Conservation (phyloP, 2,113 vertebrate genomes). For the Xyliphius kryptos region DNA sequence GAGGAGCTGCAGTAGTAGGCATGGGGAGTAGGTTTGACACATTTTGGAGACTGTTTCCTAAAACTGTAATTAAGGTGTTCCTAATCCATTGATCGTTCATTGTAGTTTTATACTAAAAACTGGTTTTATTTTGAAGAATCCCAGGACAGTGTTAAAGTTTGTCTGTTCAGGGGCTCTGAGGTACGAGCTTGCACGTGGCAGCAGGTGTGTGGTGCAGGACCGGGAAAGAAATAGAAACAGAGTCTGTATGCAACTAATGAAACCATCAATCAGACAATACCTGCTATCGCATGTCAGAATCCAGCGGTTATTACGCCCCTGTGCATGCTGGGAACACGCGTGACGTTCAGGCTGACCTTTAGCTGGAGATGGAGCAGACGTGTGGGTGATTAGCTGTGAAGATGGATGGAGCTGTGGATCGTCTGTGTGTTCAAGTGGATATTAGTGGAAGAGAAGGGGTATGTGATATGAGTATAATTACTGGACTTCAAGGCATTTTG, state of each 20-base stretch:
- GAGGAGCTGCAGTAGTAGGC: too few species aligned
- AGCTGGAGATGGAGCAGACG: background rate
- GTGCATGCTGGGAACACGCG: constrained; percentile 8
- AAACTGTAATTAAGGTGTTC: too few species aligned
- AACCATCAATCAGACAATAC: constrained; percentile 40
- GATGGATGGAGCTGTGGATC: constrained; percentile 18
- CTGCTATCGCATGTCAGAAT: background rate
- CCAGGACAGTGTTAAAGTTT: too few species aligned
- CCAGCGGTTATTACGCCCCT: constrained; percentile 9
- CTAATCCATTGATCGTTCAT: too few species aligned
- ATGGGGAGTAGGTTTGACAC: too few species aligned
- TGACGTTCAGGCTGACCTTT: constrained; percentile 17
- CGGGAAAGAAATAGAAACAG: background rate
- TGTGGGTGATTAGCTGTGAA: constrained; percentile 16
- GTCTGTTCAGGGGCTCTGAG: background rate
- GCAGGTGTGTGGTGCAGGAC: background rate
- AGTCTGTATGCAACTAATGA: constrained; percentile 30
- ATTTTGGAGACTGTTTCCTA: too few species aligned
- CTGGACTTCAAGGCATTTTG: too few species aligned
- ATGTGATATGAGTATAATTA: too few species aligned
- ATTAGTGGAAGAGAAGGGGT: too few species aligned
- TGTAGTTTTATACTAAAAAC: too few species aligned
- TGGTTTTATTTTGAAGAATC: too few species aligned
- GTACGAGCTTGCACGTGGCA: background rate
- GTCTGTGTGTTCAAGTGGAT: too few species aligned